Evolutionary conservation across 2,888 invertebrate genomes (phyloP).

Genomic region (Dusona sp.): DNA sequence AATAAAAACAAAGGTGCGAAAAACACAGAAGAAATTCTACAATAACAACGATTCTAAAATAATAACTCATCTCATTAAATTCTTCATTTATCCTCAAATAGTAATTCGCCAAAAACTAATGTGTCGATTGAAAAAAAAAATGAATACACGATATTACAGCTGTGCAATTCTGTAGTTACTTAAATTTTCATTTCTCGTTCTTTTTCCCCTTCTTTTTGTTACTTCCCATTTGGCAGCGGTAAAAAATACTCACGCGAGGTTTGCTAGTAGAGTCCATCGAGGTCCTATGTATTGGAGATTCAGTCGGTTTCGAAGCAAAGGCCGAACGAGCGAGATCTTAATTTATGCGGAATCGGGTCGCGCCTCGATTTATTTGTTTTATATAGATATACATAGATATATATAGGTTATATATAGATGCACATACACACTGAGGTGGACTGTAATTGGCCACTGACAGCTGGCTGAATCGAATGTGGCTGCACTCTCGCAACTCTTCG

Average conservation of each 20-base stretch:
- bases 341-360: slow-evolving; percentile 75
- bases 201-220: background rate
- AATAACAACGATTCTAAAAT: background rate
- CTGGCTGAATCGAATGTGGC: slow-evolving; percentile 72
- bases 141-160: background rate
- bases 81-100: background rate
- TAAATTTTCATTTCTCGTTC: background rate
- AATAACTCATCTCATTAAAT: background rate
- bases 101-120: background rate
- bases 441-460: slow-evolving; percentile 79
- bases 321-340: slow-evolving; percentile 71
- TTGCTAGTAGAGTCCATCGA: background rate
- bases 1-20: background rate
- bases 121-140: background rate
- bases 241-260: background rate
- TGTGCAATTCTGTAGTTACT: background rate
- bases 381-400: slow-evolving; percentile 61
- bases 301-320: slow-evolving; percentile 68
- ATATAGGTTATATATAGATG: slow-evolving; percentile 54
- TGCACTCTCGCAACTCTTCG: slow-evolving; percentile 49
- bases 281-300: slow-evolving; percentile 12
- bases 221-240: background rate
- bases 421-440: slow-evolving; percentile 27
- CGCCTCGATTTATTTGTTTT: slow-evolving; percentile 77
- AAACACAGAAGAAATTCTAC: background rate